A percentile compares a stretch with the other conserved stretches of the same genome.
Evolutionary conservation across 2,797 vertebrate species (phyloP).

Genomic region (Otolemur crassicaudatus): DNA sequence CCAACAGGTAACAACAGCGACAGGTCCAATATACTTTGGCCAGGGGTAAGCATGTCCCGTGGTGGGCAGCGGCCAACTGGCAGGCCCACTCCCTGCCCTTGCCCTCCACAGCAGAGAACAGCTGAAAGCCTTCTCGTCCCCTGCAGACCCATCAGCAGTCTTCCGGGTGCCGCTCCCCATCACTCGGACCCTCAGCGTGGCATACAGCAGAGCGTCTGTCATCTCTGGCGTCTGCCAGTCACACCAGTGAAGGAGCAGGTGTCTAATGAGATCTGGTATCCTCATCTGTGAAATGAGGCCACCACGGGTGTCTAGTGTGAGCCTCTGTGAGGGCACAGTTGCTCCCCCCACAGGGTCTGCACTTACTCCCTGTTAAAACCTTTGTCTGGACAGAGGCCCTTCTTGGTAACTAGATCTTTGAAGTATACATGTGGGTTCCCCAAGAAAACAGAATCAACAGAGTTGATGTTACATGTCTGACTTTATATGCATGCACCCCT

Average conservation of each 20-base stretch:
- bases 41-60: not conserved
- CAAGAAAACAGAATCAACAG: not conserved
- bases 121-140: not conserved
- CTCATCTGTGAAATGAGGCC: not conserved
- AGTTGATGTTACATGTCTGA: not conserved
- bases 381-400: not conserved
- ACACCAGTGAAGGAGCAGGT: not conserved
- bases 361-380: not conserved
- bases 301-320: not conserved
- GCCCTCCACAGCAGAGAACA: not conserved
- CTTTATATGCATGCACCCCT: too few species aligned
- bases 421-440: not conserved
- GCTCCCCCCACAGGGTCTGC: not conserved
- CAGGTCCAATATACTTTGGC: not conserved
- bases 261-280: not conserved
- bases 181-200: too few species aligned
- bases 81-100: not conserved
- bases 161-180: too few species aligned
- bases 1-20: not conserved
- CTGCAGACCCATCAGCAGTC: not conserved
- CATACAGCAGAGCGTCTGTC: not conserved
- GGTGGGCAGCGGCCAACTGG: not conserved
- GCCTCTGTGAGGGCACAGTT: not conserved
- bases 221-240: not conserved
- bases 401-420: not conserved